Base-by-base conservation (phyloP, 2,797 vertebrate genomes). In the Neostethus bicornis region DNA sequence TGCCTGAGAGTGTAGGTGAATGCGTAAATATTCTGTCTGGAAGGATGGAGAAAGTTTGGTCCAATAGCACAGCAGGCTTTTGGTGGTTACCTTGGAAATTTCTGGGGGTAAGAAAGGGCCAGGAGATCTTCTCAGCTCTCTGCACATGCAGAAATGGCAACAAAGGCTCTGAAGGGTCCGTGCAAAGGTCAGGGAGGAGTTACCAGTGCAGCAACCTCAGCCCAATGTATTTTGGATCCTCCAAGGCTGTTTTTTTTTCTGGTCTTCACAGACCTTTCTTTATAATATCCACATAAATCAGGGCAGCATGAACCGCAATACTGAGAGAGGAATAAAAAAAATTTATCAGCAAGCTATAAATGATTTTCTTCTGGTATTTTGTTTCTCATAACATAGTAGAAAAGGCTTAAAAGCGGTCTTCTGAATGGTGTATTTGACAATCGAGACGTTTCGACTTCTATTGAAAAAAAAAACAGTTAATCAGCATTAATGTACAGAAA, bases 151-250 rank as follows among this genome's bases (percentile, higher is more conserved):
- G 68, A 73, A 75, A 60, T 81, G 77, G 82, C 50, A 61, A 79
- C 44, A 20, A 79, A 75, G 44, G 51, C 58, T 73, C 70, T 73
- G 61, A 61, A 69, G 68, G 53, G 25, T 81, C 69, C 55, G 63
- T 81, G 75, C 53, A 41, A 71, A 81, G 68, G 80, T 86, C 81
- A 66, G 78, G 78, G 61, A 83, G 80, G 83, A 77, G 78, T 81
- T 66, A 83, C 84, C 85, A 73, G 75, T 74, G 52, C 66, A 68
- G 61, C 58, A 60, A 67, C 61, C 68, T 79, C 48, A 75, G 85
- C 68, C 61, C 69, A 55, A 63, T 19, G 4, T 38, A n/a, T 14
- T 42, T 44, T 58, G 59, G 61, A 57, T 64, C 54, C 62, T 73
- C 52, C 26, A 37, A 58, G 61, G 61, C 62, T 73, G 63, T 85